Evolutionary conservation across 2,888 invertebrate genomes (phyloP).

Genomic region (Drosophila setosimentum): DNA sequence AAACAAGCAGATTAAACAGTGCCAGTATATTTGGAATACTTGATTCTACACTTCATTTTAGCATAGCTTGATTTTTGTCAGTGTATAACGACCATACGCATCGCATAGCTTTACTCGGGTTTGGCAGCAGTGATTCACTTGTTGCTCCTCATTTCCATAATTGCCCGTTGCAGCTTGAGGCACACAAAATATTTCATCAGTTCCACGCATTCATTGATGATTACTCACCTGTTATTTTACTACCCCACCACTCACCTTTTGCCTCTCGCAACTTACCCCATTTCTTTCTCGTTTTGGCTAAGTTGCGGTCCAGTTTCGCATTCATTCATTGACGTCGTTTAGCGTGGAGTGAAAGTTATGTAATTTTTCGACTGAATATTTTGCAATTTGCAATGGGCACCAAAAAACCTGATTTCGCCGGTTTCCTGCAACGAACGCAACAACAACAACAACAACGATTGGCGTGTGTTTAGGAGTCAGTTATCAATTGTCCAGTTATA

Average conservation of each 20-base stretch:
- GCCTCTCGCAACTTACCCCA: not conserved
- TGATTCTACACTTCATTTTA: not conserved
- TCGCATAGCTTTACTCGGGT: slow-evolving; percentile 24
- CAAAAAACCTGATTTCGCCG: slow-evolving; percentile 71
- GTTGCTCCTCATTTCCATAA: slow-evolving; percentile 66
- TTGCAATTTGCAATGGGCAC: slow-evolving; percentile 65
- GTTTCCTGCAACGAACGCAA: slow-evolving; percentile 23
- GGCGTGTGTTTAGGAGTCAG: slow-evolving; percentile 23
- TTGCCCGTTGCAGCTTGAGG: slow-evolving; percentile 29
- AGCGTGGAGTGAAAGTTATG: slow-evolving; percentile 78
- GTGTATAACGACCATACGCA: not conserved
- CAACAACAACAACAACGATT: slow-evolving; percentile 1
- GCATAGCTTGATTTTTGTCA: not conserved
- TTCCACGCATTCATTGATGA: slow-evolving; percentile 60
- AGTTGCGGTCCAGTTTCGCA: slow-evolving; percentile 66
- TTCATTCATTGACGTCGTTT: slow-evolving; percentile 67
- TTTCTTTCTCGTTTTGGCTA: not conserved
- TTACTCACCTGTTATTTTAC: slow-evolving; percentile 47
- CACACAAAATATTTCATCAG: slow-evolving; percentile 41
- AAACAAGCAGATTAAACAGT: not conserved
- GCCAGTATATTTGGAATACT: not conserved
- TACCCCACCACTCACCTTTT: not conserved
- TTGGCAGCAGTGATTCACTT: slow-evolving; percentile 68
- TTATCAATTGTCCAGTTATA: slow-evolving; percentile 53
- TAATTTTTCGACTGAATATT: slow-evolving; percentile 68